These are phyloP conservation scores for Mythimna ferrago DNA, from an alignment of 2,888 invertebrate species.

Conservation along the genomic window DNA sequence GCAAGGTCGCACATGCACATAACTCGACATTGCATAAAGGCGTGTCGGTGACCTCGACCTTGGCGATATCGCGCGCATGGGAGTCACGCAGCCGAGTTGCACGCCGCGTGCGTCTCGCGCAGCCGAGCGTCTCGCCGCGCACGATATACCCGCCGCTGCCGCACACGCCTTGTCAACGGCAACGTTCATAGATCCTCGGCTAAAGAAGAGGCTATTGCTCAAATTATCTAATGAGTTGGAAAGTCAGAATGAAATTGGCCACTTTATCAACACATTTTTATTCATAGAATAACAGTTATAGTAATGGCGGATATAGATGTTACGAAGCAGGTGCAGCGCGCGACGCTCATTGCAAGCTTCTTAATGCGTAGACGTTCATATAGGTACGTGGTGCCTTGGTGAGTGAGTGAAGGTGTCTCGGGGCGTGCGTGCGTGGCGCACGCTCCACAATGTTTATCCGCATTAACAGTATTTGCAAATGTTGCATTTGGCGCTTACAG, in stretches of 20 bases:
- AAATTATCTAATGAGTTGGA: not conserved
- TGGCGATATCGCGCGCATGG: conserved; percentile 21
- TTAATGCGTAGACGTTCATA: no score
- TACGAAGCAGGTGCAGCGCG: no score
- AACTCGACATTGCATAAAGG: conserved; percentile 18
- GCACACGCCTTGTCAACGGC: not conserved
- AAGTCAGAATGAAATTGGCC: not conserved
- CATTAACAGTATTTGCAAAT: not conserved
- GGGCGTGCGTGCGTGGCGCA: no score
- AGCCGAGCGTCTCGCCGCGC: not conserved
- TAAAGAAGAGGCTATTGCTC: not conserved
- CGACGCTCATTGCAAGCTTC: no score
- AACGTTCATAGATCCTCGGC: not conserved
- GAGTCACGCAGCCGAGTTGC: conserved; percentile 1
- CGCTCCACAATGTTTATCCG: no score
- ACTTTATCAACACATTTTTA: conserved; percentile 5
- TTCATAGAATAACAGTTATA: not conserved
- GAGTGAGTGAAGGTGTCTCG: no score
- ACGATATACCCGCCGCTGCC: not conserved
- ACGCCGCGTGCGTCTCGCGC: conserved; percentile 19
- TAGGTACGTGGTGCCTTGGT: no score
- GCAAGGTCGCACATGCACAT: conserved; percentile 27
- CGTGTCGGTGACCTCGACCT: conserved; percentile 33
- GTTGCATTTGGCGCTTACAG: conserved; percentile 20
- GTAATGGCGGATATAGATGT: not conserved